phyloP scores from a whole-genome alignment of 2,797 vertebrate genomes.

The Channa striata region DNA sequence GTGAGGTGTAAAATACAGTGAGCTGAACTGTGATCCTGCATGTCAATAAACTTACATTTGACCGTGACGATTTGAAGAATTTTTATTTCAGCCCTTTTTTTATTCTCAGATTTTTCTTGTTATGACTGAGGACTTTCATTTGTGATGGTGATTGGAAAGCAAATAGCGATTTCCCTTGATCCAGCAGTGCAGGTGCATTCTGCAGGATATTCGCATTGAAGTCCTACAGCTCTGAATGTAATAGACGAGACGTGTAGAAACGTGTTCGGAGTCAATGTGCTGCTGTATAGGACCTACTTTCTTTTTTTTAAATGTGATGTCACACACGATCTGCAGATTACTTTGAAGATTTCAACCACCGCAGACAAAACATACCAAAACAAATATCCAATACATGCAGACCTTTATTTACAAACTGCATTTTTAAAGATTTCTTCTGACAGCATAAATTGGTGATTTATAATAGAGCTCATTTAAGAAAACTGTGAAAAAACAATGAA shows the following conservation, averaged over 20 bases:
- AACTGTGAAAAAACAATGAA: slow-evolving; percentile 86
- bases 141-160: background rate
- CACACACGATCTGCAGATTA: background rate
- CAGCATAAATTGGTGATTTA: slow-evolving; percentile 88
- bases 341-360: background rate
- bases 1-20: background rate
- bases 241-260: background rate
- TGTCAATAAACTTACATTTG: background rate
- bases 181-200: background rate
- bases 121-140: background rate
- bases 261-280: too few species aligned
- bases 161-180: background rate
- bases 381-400: slow-evolving; percentile 57
- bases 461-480: slow-evolving; percentile 86
- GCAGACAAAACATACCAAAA: slow-evolving; percentile 28
- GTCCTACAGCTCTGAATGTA: background rate
- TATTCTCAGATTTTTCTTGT: background rate
- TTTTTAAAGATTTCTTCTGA: slow-evolving; percentile 82
- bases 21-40: background rate
- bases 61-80: background rate
- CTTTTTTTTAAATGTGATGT: too few species aligned
- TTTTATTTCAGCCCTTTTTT: background rate
- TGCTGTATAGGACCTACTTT: too few species aligned
- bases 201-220: background rate
- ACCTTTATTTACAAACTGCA: slow-evolving; percentile 80